Evolutionary conservation across 2,888 invertebrate species (phyloP), one percentile per base, ranked within the genome.

Genomic region (Sceliomorpha sp.): DNA sequence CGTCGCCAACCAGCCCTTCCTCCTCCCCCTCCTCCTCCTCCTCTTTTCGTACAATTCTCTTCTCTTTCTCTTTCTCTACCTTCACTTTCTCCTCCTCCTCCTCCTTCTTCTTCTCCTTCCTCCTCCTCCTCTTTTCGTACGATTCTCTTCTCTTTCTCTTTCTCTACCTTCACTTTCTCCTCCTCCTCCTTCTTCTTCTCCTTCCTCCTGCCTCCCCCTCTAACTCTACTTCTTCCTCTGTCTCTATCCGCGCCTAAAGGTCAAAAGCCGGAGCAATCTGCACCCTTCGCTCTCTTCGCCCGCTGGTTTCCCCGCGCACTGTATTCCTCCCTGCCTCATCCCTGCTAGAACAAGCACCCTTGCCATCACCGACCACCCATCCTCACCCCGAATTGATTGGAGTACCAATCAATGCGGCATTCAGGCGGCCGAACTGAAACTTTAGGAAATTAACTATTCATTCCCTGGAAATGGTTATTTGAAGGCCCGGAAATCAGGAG

Each of bases 361-460:
- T 72, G 47, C 56, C 34, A 56, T 56, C 55, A 37, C 66, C 76
- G 63, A 74, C 67, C 73, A 27, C 76, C 63, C 48, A 75, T 74
- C 73, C 74, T 81, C 76, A 80, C 80, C 80, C 81, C 77, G 76
- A 81, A 83, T 82, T 85, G 85, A 87, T 87, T 86, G 83, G 82
- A 85, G 86, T 84, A 87, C 85, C 87, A 87, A 87, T 87, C 86
- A 86, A 87, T 86, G 85, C 78, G 79, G 81, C 85, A 87, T 86
- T 87, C 85, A 87, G 83, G 77, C 77, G 77, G 79, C 80, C 75
- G 75, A 75, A 81, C 81, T 80, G 83, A 86, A 86, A 86, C 86
- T 87, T 86, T 86, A 83, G 86, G 86, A 87, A 86, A 86, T 87
- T 87, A 86, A 85, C 85, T 83, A 87, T 87, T 87, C 86, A 84